These are phyloP conservation scores for Leptinotarsa lineolata DNA, from an alignment of 1,140 invertebrate genomes.

Conservation along the genomic window DNA sequence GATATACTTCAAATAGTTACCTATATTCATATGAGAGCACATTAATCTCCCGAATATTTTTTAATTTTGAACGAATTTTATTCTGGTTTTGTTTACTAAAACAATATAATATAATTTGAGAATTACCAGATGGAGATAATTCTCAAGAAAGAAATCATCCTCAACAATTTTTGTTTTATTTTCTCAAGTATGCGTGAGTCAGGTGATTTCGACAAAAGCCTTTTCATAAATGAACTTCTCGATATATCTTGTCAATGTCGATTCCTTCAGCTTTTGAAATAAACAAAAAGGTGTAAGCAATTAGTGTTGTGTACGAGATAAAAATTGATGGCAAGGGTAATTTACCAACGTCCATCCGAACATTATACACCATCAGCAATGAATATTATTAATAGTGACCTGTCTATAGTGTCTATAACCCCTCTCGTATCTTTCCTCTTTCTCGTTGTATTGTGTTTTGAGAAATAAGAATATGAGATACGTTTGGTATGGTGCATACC, in stretches of 20 bases:
- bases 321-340: conserved; percentile 24
- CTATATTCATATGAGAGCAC: too few species aligned
- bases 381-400: conserved; percentile 27
- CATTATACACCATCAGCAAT: conserved; percentile 29
- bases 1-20: too few species aligned
- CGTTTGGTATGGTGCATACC: conserved; percentile 26
- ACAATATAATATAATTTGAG: too few species aligned
- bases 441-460: conserved; percentile 26
- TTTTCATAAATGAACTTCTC: conserved; percentile 5
- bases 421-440: conserved; percentile 17
- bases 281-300: conserved; percentile 1
- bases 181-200: not conserved
- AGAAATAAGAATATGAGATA: conserved; percentile 30
- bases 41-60: too few species aligned
- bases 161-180: too few species aligned
- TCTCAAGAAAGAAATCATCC: too few species aligned
- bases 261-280: conserved; percentile 1
- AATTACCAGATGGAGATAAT: too few species aligned
- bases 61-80: too few species aligned
- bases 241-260: not conserved
- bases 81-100: too few species aligned
- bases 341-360: conserved; percentile 23
- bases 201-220: conserved; percentile 14
- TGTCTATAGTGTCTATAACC: conserved; percentile 30
- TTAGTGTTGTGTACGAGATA: conserved; percentile 17